These are phyloP conservation scores for Bostrychus sinensis DNA, from an alignment of 2,113 vertebrate genomes.

Conservation along the genomic window DNA sequence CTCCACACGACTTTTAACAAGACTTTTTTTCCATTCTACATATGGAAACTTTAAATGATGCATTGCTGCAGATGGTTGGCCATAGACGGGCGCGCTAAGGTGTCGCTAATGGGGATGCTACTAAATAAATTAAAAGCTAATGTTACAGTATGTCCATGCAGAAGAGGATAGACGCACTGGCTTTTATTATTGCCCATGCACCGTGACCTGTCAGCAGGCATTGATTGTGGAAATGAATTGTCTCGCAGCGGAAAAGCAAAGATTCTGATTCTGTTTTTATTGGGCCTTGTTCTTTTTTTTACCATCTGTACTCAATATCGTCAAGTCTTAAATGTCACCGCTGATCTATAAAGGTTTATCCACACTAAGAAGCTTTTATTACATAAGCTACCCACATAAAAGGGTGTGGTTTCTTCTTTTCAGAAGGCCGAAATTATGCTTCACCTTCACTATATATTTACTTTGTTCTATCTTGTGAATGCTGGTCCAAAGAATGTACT, in stretches of 20 bases:
- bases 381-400: background rate
- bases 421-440: background rate
- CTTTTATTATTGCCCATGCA: conserved; percentile 15
- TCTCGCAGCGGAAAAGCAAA: background rate
- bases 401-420: background rate
- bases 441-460: no score
- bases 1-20: background rate
- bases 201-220: conserved; percentile 1
- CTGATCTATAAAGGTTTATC: conserved; percentile 4
- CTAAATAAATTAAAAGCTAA: conserved; percentile 40
- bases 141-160: conserved; percentile 1
- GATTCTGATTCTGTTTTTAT: conserved; percentile 1
- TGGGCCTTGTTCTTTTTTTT: background rate
- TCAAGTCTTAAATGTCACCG: background rate
- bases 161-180: conserved; percentile 8
- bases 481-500: background rate
- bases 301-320: background rate
- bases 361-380: background rate
- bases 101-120: conserved; percentile 18
- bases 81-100: background rate
- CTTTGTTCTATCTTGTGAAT: background rate
- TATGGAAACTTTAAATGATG: conserved; percentile 21
- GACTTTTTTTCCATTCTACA: background rate
- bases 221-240: background rate
- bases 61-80: background rate